Evolutionary conservation across 2,888 invertebrate genomes (phyloP).

Genomic region (Caradrina clavipalpis): DNA sequence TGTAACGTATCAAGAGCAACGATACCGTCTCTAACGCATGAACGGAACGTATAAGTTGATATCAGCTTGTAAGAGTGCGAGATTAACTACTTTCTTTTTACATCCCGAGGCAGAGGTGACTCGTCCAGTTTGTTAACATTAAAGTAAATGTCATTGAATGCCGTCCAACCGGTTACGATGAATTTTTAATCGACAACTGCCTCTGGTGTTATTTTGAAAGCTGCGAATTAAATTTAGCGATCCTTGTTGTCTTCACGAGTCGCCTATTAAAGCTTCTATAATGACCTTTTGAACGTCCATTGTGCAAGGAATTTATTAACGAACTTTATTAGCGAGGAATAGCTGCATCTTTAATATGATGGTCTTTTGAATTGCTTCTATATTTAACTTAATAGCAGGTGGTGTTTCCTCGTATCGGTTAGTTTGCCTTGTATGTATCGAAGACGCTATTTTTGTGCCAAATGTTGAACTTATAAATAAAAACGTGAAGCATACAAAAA

Average conservation of each 20-base stretch:
- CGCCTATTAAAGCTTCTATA: constrained; percentile 57
- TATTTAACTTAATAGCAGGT: constrained; percentile 23
- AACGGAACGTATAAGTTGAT: constrained; percentile 30
- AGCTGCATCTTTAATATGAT: constrained; percentile 31
- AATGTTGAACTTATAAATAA: constrained; percentile 7
- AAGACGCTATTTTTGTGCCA: constrained; percentile 12
- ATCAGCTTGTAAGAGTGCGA: constrained; percentile 57
- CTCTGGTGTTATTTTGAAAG: constrained; percentile 79
- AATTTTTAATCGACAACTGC: constrained; percentile 74
- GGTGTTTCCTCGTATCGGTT: constrained; percentile 1
- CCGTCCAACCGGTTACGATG: constrained; percentile 81
- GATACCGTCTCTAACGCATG: constrained; percentile 22
- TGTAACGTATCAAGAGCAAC: constrained; percentile 19
- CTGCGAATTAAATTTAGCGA: constrained; percentile 74
- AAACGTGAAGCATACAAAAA: constrained; percentile 22
- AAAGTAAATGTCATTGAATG: constrained; percentile 88
- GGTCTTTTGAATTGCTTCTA: constrained; percentile 16
- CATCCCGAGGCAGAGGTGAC: constrained; percentile 74
- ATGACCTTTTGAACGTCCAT: constrained; percentile 59
- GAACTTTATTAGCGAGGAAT: constrained; percentile 39
- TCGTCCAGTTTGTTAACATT: constrained; percentile 83
- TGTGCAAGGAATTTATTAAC: constrained; percentile 47
- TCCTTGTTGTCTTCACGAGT: constrained; percentile 54
- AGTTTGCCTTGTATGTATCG: background rate
- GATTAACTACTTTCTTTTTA: constrained; percentile 84